Evolutionary conservation across 2,113 vertebrate species (phyloP), one percentile per base, ranked within the genome.

Genomic region (Etia nguti): DNA sequence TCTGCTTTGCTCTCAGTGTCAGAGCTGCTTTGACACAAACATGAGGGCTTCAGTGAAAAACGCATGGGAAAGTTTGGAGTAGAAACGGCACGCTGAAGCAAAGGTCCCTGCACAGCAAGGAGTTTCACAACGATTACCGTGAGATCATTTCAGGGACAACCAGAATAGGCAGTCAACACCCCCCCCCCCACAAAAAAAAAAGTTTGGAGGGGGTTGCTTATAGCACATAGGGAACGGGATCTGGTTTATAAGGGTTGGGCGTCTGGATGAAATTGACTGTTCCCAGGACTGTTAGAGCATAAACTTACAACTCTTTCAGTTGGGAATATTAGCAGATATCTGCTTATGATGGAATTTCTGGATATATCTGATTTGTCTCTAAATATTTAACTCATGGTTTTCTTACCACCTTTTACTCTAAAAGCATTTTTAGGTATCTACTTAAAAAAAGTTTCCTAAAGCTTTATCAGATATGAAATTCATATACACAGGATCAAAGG

Each of bases 191-290:
- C n/a, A n/a, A 7, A 12, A 10, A 34, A 55, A 59, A 20, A 60
- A 36, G 48, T 59, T 77, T 79, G n/a, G 22, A 29, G 50, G 24
- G 55, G 68, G 83, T 90, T 91, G 68, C 73, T 85, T 84, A 38
- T 22, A 81, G 65, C 50, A 52, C 54, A 43, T 41, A 55, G 83
- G 56, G 34, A 38, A 16, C 84, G 11, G 68, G 80, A 11, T 81
- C 73, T 86, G 75, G 26, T 70, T 91, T 84, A 92, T 93, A 84
- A 92, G 90, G 88, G 94, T 81, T 50, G 75, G 81, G 82, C 90
- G 84, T 92, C 92, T 86, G 89, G 87, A 86, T 57, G 79, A 86
- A 93, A 81, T 75, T 85, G 87, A 81, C 83, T 59, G 84, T 91
- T 94, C 87, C 75, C 89, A 92, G 84, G 77, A 56, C 31, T 79